A percentile compares a stretch with the other conserved stretches of the same genome.
Conservation (phyloP, 2,113 vertebrate genomes). For the Smithornis capensis region DNA sequence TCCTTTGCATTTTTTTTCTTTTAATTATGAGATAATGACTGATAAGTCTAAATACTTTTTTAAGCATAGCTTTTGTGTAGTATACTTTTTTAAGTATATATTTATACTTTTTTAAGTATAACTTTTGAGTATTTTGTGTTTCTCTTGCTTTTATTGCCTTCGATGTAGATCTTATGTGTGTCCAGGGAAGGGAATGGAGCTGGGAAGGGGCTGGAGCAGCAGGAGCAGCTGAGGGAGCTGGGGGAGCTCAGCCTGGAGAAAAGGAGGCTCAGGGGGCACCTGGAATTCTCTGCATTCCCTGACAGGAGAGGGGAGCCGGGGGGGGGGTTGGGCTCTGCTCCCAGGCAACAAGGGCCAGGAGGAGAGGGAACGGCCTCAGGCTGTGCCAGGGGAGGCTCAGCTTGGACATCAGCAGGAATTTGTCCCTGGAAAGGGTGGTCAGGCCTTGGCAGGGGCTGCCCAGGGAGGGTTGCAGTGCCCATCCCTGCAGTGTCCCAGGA, state of each 20-base stretch:
- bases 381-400: neutral
- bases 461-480: neutral
- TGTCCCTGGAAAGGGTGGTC: rapidly evolving
- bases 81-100: neutral
- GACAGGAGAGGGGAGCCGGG: neutral
- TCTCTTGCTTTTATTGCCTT: neutral
- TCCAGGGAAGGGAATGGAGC: rapidly evolving
- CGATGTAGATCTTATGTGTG: rapidly evolving
- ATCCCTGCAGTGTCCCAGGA: no score
- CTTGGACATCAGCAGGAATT: rapidly evolving
- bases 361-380: neutral
- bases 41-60: conserved; percentile 16
- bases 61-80: neutral
- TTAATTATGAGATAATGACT: conserved; percentile 9
- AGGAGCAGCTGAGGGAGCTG: neutral
- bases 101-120: neutral
- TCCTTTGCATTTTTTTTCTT: neutral
- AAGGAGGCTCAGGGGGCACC: neutral
- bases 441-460: neutral
- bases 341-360: neutral
- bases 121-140: neutral
- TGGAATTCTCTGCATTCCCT: neutral
- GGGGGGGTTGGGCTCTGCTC: neutral
- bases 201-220: neutral
- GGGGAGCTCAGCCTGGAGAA: neutral